phyloP scores from a whole-genome alignment of 2,797 vertebrate species.

The Brachyalestes nurse region DNA sequence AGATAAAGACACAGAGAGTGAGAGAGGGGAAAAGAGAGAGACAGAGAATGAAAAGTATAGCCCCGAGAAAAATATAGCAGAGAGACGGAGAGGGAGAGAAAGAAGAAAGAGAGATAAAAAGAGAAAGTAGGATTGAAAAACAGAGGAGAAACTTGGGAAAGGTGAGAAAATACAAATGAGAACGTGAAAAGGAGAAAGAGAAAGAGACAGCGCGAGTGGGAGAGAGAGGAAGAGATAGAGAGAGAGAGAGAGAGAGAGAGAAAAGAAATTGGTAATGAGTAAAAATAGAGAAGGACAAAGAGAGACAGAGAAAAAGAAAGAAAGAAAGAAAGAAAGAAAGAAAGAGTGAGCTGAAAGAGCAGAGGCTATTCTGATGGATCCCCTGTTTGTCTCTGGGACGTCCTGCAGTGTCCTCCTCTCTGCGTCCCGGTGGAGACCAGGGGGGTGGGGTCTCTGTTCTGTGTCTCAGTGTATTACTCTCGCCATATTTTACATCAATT shows the following conservation, averaged over 20 bases:
- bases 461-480: slow-evolving; percentile 71
- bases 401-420: slow-evolving; percentile 45
- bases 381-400: background rate
- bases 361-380: too few relatives aligned
- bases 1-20: slow-evolving; percentile 26
- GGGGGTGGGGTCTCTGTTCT: slow-evolving; percentile 54
- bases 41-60: background rate
- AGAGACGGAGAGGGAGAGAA: background rate
- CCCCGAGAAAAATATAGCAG: too few relatives aligned
- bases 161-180: too few relatives aligned
- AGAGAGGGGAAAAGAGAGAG: slow-evolving; percentile 42
- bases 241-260: slow-evolving; percentile 4
- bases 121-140: background rate
- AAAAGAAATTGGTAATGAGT: background rate
- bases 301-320: background rate
- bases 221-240: slow-evolving; percentile 2
- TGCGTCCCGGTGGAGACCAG: background rate
- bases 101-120: background rate
- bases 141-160: background rate
- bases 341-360: background rate
- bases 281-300: background rate
- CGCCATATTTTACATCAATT: slow-evolving; percentile 77
- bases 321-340: background rate
- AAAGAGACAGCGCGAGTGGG: background rate
- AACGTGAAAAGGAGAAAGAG: too few relatives aligned